Conservation (phyloP, 1,140 invertebrate genomes). For the Dinoponera quadriceps region DNA sequence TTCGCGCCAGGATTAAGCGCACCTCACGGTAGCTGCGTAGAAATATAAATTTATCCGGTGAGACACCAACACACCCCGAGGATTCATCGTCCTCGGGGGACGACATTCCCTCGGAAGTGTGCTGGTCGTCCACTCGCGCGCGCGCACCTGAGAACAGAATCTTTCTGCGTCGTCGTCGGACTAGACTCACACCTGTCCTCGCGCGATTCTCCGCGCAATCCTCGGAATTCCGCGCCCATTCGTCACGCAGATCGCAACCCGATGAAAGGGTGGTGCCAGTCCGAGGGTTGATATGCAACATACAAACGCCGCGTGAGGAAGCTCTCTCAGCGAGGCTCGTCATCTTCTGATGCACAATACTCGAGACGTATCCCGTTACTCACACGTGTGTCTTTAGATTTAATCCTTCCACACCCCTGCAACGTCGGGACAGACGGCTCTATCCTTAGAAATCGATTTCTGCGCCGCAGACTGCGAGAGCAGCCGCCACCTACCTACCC, state of each 20-base stretch:
- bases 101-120: too few relatives aligned
- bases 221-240: slow-evolving; percentile 13
- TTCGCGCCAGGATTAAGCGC: neutral
- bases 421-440: slow-evolving; percentile 7
- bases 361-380: slow-evolving; percentile 38
- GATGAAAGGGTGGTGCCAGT: neutral
- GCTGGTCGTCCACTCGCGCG: too few relatives aligned
- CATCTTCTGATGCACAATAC: slow-evolving; percentile 69
- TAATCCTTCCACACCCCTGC: slow-evolving; percentile 64
- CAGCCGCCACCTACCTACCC: too few relatives aligned
- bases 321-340: slow-evolving; percentile 49
- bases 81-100: too few relatives aligned
- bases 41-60: neutral
- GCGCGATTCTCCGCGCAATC: neutral
- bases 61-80: neutral
- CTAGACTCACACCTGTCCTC: neutral
- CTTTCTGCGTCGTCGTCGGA: too few relatives aligned
- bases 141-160: too few relatives aligned
- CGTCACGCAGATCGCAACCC: neutral
- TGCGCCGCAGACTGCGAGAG: slow-evolving; percentile 6
- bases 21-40: neutral
- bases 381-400: slow-evolving; percentile 64
- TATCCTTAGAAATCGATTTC: slow-evolving; percentile 26
- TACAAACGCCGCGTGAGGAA: neutral
- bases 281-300: slow-evolving; percentile 52